Base-by-base conservation (phyloP, 2,113 vertebrate genomes). In the Nipponia nippon region DNA sequence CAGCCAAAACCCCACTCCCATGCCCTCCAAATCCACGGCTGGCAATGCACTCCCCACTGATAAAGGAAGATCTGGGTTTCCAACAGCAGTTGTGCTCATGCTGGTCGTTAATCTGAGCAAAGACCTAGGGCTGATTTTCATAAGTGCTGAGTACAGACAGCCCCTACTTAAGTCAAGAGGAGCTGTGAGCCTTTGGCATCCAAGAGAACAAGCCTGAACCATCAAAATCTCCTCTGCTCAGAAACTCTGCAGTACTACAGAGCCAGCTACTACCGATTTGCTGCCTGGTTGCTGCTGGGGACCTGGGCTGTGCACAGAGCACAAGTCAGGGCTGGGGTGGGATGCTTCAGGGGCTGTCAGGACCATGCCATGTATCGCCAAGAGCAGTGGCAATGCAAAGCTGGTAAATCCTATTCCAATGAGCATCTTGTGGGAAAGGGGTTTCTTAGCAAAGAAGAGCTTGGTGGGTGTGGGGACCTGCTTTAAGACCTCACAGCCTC, bases 81-180 rank as follows among this genome's bases (percentile, higher is more conserved):
- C 90, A 76, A 25, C n/a, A 92, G 71, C 42, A 0, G 0, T 80
- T 67, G 38, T 90, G 63, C 77, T 95, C 77, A 53, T 44, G 46
- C 53, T 49, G 73, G 89, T 87, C 0, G 0, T 71, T 95, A 96
- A 91, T 89, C 94, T 93, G 89, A 92, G 91, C 73, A 91, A 92
- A 95, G 70, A 59, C 83, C 56, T 18, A 13, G 83, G 91, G 83
- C 91, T 97, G 95, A 96, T 95, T 96, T 97, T 96, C 93, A 56
- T 91, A 97, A 97, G 36, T 96, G 92, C 96, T 97, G 95, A 97
- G 91, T 69, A 91, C 73, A 97, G 90, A 87, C 73, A 95, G 89
- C n/a, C 73, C 30, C 4, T 72, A 11, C 94, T 95, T 97, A 95
- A 96, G 91, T 40, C 89, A 69, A 62, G 83, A 94, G 67, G 71